A percentile compares a stretch with the other conserved stretches of the same genome.
phyloP scores from a whole-genome alignment of 2,797 vertebrate genomes.

The Merluccius polli region DNA sequence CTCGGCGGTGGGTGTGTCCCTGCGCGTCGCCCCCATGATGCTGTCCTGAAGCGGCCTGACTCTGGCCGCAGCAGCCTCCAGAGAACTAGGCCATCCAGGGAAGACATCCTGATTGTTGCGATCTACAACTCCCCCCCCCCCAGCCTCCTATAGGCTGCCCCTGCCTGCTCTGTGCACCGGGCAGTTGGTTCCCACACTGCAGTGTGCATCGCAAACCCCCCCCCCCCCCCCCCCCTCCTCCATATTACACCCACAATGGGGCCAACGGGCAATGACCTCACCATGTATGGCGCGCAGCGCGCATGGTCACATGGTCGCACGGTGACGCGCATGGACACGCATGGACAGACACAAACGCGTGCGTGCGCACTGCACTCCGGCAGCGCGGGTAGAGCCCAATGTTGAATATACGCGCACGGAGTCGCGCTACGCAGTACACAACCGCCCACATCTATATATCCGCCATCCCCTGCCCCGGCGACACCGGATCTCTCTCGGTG shows the following conservation, averaged over 20 bases:
- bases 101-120: conserved; percentile 65
- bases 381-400: no score
- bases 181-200: conserved; percentile 64
- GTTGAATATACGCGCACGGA: no score
- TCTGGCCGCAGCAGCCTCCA: conserved; percentile 30
- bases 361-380: no score
- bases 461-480: neutral
- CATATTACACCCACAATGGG: conserved; percentile 51
- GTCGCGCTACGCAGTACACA: no score
- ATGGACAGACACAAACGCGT: conserved; percentile 28
- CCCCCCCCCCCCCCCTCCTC: conserved; percentile 45
- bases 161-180: conserved; percentile 20
- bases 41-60: conserved; percentile 25
- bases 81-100: conserved; percentile 60
- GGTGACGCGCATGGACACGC: conserved; percentile 14
- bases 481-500: neutral
- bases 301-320: conserved; percentile 38
- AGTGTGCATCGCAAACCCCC: conserved; percentile 7
- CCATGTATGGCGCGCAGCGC: conserved; percentile 16
- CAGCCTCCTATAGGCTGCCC: neutral
- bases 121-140: conserved; percentile 53
- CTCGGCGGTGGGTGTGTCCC: no score
- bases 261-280: conserved; percentile 60
- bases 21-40: conserved; percentile 15
- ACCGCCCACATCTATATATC: no score